Percentiles rank a stretch among this genome's conserved stretches.
Conservation (phyloP, 2,888 invertebrate species). For the Tanaodytes sp. region DNA sequence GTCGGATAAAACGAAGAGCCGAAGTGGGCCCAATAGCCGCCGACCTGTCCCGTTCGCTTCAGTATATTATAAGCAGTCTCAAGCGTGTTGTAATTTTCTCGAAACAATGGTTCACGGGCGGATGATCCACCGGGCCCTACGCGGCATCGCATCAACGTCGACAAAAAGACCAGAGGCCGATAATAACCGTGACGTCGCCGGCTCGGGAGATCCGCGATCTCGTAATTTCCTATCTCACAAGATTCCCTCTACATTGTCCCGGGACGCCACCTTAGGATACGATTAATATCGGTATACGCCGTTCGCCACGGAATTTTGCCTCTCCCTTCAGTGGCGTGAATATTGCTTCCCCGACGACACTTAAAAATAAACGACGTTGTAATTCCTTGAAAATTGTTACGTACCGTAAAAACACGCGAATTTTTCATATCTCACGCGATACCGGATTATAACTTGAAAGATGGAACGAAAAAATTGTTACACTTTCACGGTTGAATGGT, state of each 20-base stretch:
- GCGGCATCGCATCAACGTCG: slow-evolving; percentile 44
- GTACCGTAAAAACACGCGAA: no score
- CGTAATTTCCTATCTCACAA: slow-evolving; percentile 55
- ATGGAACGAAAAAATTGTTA: no score
- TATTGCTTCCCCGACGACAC: slow-evolving; percentile 27
- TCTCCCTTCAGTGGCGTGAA: slow-evolving; percentile 32
- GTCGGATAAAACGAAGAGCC: slow-evolving; percentile 51
- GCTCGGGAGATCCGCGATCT: slow-evolving; percentile 56
- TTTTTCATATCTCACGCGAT: no score
- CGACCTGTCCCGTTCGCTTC: slow-evolving; percentile 60
- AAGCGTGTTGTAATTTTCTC: slow-evolving; percentile 73
- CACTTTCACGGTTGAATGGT: no score
- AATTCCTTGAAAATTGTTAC: background rate
- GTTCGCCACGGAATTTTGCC: slow-evolving; percentile 29
- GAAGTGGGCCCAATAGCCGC: slow-evolving; percentile 54
- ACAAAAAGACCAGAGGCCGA: slow-evolving; percentile 69
- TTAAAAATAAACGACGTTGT: slow-evolving; percentile 35
- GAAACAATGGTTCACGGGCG: slow-evolving; percentile 71
- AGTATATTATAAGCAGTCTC: slow-evolving; percentile 70
- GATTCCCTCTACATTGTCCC: slow-evolving; percentile 45
- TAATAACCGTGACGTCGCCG: slow-evolving; percentile 68
- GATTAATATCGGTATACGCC: slow-evolving; percentile 37
- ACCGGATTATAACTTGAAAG: no score
- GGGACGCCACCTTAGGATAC: slow-evolving; percentile 35
- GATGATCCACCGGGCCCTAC: slow-evolving; percentile 54